Percentiles rank a stretch among this genome's conserved stretches.
phyloP scores from a whole-genome alignment of 2,113 vertebrate genomes.

The Pycnonotus jocosus region DNA sequence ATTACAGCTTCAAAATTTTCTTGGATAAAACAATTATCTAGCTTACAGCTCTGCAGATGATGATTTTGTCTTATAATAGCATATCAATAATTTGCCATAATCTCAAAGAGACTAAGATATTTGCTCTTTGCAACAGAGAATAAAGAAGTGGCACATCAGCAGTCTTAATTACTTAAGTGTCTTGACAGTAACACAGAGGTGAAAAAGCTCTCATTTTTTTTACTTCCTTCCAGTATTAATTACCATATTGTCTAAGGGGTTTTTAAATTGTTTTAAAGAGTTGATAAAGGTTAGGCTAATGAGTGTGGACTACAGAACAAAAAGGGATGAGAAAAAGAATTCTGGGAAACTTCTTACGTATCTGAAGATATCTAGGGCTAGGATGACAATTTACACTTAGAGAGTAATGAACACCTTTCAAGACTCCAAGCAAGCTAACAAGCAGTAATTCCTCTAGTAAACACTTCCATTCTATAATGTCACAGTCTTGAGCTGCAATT shows the following conservation, averaged over 20 bases:
- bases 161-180: neutral
- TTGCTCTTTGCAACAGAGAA: neutral
- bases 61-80: neutral
- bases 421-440: neutral
- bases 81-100: neutral
- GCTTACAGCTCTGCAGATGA: neutral
- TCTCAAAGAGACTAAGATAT: neutral
- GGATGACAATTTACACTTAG: neutral
- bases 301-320: neutral
- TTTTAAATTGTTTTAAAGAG: neutral
- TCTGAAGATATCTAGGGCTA: neutral
- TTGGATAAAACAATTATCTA: neutral
- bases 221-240: neutral
- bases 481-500: neutral
- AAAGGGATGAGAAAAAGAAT: neutral
- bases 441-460: neutral
- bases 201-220: neutral
- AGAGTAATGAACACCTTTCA: neutral
- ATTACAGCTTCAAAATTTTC: neutral
- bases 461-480: neutral
- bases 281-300: neutral
- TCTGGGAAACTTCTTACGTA: neutral
- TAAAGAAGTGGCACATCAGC: neutral
- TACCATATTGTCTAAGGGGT: accelerated
- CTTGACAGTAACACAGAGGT: neutral